Conservation (phyloP, 2,888 invertebrate genomes). For the Dynastes grantii region DNA sequence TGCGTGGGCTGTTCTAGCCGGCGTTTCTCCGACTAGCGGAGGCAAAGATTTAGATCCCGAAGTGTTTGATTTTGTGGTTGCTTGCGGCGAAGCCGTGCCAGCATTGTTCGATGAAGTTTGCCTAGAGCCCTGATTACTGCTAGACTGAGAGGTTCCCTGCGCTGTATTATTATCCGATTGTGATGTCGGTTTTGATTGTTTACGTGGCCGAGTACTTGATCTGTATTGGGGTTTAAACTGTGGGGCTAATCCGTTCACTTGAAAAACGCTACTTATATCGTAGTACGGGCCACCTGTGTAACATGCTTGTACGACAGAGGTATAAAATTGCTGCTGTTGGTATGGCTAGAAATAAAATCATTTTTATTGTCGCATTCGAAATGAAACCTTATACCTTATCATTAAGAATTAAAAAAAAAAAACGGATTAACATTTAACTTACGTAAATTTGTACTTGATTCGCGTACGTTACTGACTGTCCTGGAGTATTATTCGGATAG, state of each 20-base stretch:
- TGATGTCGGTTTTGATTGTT: slow-evolving; percentile 63
- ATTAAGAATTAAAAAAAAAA: slow-evolving; percentile 9
- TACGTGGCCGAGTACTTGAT: slow-evolving; percentile 68
- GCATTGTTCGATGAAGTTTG: slow-evolving; percentile 55
- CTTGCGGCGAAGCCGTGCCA: slow-evolving; percentile 58
- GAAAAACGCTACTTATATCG: slow-evolving; percentile 81
- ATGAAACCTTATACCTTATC: not conserved
- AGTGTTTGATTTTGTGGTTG: slow-evolving; percentile 57
- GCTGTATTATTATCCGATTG: slow-evolving; percentile 54
- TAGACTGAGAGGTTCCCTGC: slow-evolving; percentile 58
- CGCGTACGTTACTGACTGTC: slow-evolving; percentile 76
- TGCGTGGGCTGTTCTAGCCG: slow-evolving; percentile 56
- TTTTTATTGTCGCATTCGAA: not conserved
- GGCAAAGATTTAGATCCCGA: slow-evolving; percentile 46
- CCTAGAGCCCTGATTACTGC: slow-evolving; percentile 53
- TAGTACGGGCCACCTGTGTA: slow-evolving; percentile 73
- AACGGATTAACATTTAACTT: slow-evolving; percentile 67
- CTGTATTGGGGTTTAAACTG: slow-evolving; percentile 76
- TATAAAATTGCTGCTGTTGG: slow-evolving; percentile 79
- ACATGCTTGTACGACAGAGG: slow-evolving; percentile 76
- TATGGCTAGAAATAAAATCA: slow-evolving; percentile 63
- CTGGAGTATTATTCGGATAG: slow-evolving; percentile 75
- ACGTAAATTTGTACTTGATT: slow-evolving; percentile 78
- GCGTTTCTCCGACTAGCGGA: slow-evolving; percentile 54
- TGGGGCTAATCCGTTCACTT: slow-evolving; percentile 82